Evolutionary conservation across 2,888 invertebrate species (phyloP).

Genomic region (Thecophora atra): DNA sequence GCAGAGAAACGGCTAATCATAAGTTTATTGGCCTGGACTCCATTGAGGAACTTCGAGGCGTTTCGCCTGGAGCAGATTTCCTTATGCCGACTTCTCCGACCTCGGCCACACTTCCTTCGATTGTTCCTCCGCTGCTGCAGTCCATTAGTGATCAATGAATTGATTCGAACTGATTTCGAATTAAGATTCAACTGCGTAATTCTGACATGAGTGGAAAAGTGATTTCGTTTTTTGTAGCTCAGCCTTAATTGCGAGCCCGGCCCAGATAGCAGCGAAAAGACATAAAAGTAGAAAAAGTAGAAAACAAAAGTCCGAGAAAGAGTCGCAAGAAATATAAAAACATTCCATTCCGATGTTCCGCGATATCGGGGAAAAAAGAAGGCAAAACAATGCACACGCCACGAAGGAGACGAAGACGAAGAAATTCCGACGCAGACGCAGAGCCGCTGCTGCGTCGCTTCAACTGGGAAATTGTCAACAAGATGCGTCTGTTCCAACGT

Average conservation of each 20-base stretch:
- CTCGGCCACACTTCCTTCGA: neutral
- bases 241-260: conserved; percentile 29
- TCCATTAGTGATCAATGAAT: conserved; percentile 35
- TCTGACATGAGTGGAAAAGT: conserved; percentile 30
- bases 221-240: conserved; percentile 23
- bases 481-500: conserved; percentile 4
- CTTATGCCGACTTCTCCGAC: neutral
- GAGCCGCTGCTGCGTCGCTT: conserved; percentile 3
- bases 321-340: neutral
- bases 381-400: neutral
- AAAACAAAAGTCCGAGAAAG: neutral
- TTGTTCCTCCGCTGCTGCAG: neutral
- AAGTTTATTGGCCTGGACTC: neutral
- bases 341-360: conserved; percentile 29
- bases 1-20: too few species aligned
- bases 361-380: conserved; percentile 18
- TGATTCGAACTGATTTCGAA: conserved; percentile 28
- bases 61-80: neutral
- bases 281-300: neutral
- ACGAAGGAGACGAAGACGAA: conserved; percentile 9
- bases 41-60: neutral
- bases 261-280: conserved; percentile 10
- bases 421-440: conserved; percentile 14
- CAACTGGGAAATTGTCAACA: conserved; percentile 29
- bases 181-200: conserved; percentile 35